phyloP scores from a whole-genome alignment of 1,140 invertebrate species.

The Thaumatotibia leucotreta region DNA sequence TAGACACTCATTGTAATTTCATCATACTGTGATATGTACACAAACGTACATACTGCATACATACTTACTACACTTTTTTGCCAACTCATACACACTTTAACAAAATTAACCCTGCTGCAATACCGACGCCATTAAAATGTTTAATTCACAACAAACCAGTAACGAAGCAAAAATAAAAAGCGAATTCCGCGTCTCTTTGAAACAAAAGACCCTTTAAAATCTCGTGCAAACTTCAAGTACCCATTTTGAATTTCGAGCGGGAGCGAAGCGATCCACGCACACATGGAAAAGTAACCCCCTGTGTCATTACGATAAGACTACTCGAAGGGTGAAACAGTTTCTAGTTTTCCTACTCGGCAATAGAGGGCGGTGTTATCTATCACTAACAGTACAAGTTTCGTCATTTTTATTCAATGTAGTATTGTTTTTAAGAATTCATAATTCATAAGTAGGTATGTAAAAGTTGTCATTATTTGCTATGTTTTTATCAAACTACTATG shows the following conservation, averaged over 20 bases:
- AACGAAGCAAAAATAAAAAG: slow-evolving; percentile 13
- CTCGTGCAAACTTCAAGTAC: slow-evolving; percentile 12
- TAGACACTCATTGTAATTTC: too few relatives aligned
- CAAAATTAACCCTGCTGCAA: not conserved
- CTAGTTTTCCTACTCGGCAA: slow-evolving; percentile 36
- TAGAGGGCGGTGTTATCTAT: slow-evolving; percentile 39
- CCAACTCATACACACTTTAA: not conserved
- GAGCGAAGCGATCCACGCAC: slow-evolving; percentile 33
- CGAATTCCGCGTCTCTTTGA: slow-evolving; percentile 11
- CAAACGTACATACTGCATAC: too few relatives aligned
- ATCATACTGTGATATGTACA: too few relatives aligned
- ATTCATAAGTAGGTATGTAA: too few relatives aligned
- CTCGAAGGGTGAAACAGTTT: slow-evolving; percentile 48
- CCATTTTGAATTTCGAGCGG: slow-evolving; percentile 16
- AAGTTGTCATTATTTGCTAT: not conserved
- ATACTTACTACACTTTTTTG: too few relatives aligned
- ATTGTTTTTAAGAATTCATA: too few relatives aligned
- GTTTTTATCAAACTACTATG: not conserved
- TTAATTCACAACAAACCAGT: slow-evolving; percentile 12
- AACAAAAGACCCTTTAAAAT: slow-evolving; percentile 12
- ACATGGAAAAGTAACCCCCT: slow-evolving; percentile 27
- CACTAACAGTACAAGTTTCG: not conserved
- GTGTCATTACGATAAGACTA: slow-evolving; percentile 11
- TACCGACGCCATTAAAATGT: not conserved
- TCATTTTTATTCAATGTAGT: too few relatives aligned